Evolutionary conservation across 2,888 invertebrate species (phyloP).

Genomic region (Thyatira batis): DNA sequence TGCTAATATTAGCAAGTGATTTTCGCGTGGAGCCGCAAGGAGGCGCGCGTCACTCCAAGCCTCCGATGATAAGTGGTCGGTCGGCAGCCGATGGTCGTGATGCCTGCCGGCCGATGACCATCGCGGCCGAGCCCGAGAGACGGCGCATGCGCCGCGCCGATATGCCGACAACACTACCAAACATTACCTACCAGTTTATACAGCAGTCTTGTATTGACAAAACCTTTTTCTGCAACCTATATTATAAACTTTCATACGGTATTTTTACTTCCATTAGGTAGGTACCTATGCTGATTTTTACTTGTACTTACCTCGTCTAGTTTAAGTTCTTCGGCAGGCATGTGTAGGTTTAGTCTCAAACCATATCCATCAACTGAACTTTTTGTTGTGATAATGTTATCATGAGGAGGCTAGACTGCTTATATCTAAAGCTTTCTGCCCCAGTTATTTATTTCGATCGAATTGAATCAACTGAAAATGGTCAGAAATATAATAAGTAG

Average conservation of each 20-base stretch:
- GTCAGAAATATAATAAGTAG: no score
- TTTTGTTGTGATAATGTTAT: no score
- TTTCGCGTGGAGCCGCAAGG: conserved; percentile 33
- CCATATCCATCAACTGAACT: no score
- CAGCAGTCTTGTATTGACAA: conserved; percentile 64
- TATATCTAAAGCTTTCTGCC: no score
- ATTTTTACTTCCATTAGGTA: neutral
- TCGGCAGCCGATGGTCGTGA: conserved; percentile 13
- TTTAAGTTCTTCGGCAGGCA: no score
- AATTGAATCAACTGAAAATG: no score
- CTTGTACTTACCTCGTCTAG: neutral
- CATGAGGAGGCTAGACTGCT: no score
- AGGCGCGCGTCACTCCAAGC: conserved; percentile 53
- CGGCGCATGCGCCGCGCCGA: conserved; percentile 56
- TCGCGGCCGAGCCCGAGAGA: conserved; percentile 9
- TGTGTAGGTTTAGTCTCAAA: no score
- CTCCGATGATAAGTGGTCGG: conserved; percentile 47
- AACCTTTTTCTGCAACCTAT: conserved; percentile 23
- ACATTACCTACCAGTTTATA: conserved; percentile 47
- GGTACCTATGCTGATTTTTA: no score
- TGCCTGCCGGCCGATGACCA: conserved; percentile 7
- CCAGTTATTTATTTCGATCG: no score
- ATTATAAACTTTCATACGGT: neutral
- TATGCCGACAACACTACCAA: conserved; percentile 43
- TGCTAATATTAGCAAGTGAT: conserved; percentile 58